Evolutionary conservation across 2,888 invertebrate genomes (phyloP), one percentile per base, ranked within the genome.

Genomic region (Ellobium chinense): DNA sequence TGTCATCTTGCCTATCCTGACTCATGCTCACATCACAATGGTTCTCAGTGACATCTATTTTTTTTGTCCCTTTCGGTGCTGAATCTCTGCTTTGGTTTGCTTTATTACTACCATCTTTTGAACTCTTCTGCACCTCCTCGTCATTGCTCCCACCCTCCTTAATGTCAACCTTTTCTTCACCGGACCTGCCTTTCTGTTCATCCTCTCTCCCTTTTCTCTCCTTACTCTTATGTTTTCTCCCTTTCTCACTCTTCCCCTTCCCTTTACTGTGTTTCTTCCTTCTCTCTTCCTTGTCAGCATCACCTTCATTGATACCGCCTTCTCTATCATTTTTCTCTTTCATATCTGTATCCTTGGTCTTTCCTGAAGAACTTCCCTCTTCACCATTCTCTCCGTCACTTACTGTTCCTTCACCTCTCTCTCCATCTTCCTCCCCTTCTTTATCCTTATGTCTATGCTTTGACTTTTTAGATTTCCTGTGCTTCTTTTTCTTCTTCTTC

Each of bases 401-500:
- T 62, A 21, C 54, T 24, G 18, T 39, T 0, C 24, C 12, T 37
- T 54, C n/a, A 27, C n/a, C 9, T 36, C 14, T 66, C 29, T 18
- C 27, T n/a, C 37, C 18, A 24, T 39, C 69, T 9, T 9, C 46
- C 7, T 66, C 54, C 66, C 36, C 24, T 56, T 58, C 46, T 21
- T 27, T 31, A 29, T 36, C 54, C 27, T 66, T 76, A 66, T 37
- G 37, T 36, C 27, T 36, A 2, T 56, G 36, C 34, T 76, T 63
- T 27, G 27, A 29, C 27, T 76, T 76, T 46, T 68, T 76, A 34
- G n/a, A 56, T 21, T 77, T 77, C n/a, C 77, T 81, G 70, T 82
- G 80, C 69, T 82, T 84, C 54, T 76, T 84, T 36, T 80, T 78
- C 29, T 78, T 72, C 39, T 46, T 66, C 29, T 66, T 62, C 62